Evolutionary conservation across 2,113 vertebrate genomes (phyloP), one percentile per base, ranked within the genome.

Genomic region (Melanocharis versteri): DNA sequence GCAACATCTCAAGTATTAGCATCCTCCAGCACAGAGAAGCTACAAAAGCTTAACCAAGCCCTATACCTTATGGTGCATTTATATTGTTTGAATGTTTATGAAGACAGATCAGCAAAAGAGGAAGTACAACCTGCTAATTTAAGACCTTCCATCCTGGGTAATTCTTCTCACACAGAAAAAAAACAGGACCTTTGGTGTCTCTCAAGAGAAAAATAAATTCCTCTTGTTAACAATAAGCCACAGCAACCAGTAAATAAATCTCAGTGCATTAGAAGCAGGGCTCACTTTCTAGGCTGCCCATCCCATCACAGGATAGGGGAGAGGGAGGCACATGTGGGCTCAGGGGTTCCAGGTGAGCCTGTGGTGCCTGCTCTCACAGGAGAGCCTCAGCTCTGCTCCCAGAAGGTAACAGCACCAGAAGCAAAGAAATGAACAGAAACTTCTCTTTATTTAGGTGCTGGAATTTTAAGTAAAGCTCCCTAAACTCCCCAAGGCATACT

Each of bases 391-490:
- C n/a, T 54, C 53, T 72, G 35, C 64, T 50, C 77, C 37, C 62
- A 47, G 26, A 40, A 80, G 65, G 51, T 39, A 44, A 70, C 31
- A 66, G 21, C 77, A 61, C 39, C 37, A 69, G 50, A 81, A 83
- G n/a, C 53, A 78, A 15, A 68, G 39, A 64, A 56, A 71, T 4
- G 3, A 83, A 57, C 20, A 65, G 78, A 84, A 90, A 65, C 26
- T 28, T 60, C 81, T 80, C 54, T 82, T 64, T 57, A 45, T 80
- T 93, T 86, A 80, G 53, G n/a, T 42, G 62, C 42, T 57, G 28
- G 20, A 80, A 93, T 80, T 92, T 76, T 80, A 92, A 86, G 70
- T 27, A 70, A 90, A 87, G 71, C 66, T 94, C 58, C 31, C 18
- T 0, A 30, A 79, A 85, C 33, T 86, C 92, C 90, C 82, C 60